Base-by-base conservation (phyloP, 2,113 vertebrate genomes). In the Motacilla alba region DNA sequence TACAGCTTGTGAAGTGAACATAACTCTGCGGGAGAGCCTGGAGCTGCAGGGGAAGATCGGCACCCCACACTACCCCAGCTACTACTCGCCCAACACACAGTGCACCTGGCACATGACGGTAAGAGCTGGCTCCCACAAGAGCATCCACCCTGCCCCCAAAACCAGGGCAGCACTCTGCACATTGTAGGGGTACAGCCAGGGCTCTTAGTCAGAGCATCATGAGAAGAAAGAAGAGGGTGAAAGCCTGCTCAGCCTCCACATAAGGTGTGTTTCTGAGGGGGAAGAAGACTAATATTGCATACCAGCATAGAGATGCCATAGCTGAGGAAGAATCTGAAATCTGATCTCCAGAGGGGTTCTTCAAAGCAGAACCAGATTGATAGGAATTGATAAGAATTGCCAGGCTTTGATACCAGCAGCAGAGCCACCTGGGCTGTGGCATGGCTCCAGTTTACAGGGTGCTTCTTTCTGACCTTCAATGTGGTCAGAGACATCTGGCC, bases 81-180 rank as follows among this genome's bases (percentile, higher is more conserved):
- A 99, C 97, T 99, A 99, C 92, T 98, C 99, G 0, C 99, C 99
- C 8, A 98, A 98, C 79, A 99, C 99, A 0, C 98, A 98, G 94
- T 99, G 99, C 87, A 98, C 98, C 93, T 99, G 99, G 99, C 98
- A 96, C 49, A 98, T 99, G 88, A 99, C 44, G 78, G 99, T 99
- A 96, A 98, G 98, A 87, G 10, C n/a, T 68, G 89, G 64, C 33
- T 90, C 55, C 46, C 56, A n/a, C 39, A 9, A 5, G 13, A 33
- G n/a, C 72, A 60, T 10, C 28, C 16, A 24, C 31, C 55, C 30
- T 14, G 2, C 46, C 20, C 78, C 69, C 33, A 5, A 68, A 68
- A 49, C 24, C 24, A 8, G 1, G 3, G 11, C 1, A 6, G 26
- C 19, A 33, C 37, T 49, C 23, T 9, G 2, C 46, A 20, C 26